A percentile compares a stretch with the other conserved stretches of the same genome.
phyloP scores from a whole-genome alignment of 2,797 vertebrate genomes.

The Halcyon smyrnensis region DNA sequence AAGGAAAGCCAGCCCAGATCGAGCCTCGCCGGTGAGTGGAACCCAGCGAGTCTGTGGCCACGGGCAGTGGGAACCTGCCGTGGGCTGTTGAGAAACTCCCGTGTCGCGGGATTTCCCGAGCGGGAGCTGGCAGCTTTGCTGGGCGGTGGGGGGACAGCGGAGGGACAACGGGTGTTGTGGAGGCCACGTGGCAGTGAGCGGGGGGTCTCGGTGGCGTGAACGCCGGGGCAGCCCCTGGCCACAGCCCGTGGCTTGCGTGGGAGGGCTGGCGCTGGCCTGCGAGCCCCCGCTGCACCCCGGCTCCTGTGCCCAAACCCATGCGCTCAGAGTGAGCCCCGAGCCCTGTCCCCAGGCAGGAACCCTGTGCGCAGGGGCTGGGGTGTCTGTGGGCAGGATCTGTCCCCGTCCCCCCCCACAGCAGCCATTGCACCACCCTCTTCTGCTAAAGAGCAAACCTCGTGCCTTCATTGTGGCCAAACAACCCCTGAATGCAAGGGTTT shows the following conservation, averaged over 20 bases:
- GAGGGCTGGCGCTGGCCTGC: background rate
- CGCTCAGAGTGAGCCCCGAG: accelerated
- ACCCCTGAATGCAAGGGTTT: background rate
- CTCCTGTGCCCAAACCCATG: background rate
- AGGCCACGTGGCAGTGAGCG: background rate
- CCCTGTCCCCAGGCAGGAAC: accelerated
- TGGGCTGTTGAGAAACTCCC: background rate
- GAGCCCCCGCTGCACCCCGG: accelerated
- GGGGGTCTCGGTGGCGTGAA: no score
- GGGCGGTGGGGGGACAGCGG: accelerated
- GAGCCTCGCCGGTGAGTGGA: background rate
- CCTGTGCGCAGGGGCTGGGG: accelerated
- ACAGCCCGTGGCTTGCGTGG: accelerated
- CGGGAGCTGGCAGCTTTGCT: background rate
- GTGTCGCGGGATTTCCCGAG: background rate
- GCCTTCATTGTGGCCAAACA: background rate
- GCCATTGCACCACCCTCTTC: background rate
- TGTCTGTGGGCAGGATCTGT: background rate
- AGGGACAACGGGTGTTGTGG: background rate
- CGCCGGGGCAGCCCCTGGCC: accelerated
- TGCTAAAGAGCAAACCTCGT: background rate
- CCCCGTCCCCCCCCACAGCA: accelerated
- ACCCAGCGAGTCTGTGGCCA: accelerated
- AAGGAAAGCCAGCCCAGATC: background rate
- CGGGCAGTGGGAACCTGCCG: accelerated